Base-by-base conservation (phyloP, 2,797 vertebrate species). In the Sitta carolinensis region DNA sequence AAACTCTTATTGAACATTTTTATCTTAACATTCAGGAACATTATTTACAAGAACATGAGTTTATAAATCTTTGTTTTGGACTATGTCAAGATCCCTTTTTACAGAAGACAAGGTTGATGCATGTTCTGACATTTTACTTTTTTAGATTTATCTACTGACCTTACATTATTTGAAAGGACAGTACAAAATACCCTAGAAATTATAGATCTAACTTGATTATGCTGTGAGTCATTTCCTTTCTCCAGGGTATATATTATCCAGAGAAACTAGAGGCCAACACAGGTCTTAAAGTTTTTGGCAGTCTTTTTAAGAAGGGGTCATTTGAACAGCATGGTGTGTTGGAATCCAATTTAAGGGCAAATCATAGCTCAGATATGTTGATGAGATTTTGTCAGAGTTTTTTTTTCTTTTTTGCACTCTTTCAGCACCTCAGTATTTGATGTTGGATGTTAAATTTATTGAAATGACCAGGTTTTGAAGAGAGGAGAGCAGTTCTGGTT, bases 91-190 rank as follows among this genome's bases (percentile, higher is more conserved):
- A 84, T 94, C 64, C 50, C 30, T 95, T 95, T 93, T 90, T 85
- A 91, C 70, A 93, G 90, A 94, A 89, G 75, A 80, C 89, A 90
- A 96, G 48, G 93, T 40, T 94, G 92, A 95, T 92, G 87, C 50
- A 50, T 21, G 63, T 90, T 87, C 81, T 94, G 95, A 95, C 95
- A 97, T 97, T 97, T 97, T 92, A 80, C 47, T 59, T 84, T 80
- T 93, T 82, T 72, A 95, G 96, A 97, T 97, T 98, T 97, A 97
- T 97, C 94, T 95, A 52, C 52, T 97, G 96, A 97, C 97, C 97
- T 97, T 97, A 96, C 77, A 72, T 96, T 97, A 84, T 97, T 93
- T 72, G 89, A 96, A 98, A 97, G 96, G 95, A 97, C 93, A 97
- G 52, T 76, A 95, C 40, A 29, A 97, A 97, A 96, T 93, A 86